These are phyloP conservation scores for Papilio helenus DNA, from an alignment of 1,140 invertebrate species.

Conservation along the genomic window DNA sequence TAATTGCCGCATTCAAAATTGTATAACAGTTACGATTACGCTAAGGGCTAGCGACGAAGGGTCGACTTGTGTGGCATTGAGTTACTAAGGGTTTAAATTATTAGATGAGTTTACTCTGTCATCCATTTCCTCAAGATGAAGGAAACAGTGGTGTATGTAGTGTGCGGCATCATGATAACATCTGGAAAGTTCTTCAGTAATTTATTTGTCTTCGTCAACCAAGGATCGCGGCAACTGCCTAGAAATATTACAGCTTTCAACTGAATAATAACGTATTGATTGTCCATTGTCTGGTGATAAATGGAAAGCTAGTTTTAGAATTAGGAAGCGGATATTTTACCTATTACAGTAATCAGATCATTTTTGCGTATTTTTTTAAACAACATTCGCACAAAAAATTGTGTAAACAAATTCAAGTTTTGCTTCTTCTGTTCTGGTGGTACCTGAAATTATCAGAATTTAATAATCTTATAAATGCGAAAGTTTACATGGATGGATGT, in stretches of 20 bases:
- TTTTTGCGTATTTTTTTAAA: constrained; percentile 51
- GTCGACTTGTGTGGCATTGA: neutral
- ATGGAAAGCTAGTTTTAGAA: neutral
- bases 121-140: constrained; percentile 61
- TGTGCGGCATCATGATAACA: constrained; percentile 58
- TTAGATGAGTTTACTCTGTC: constrained; percentile 47
- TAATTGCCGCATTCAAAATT: no score
- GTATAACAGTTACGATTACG: no score
- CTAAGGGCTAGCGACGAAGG: neutral
- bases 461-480: no score
- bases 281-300: no score
- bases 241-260: constrained; percentile 38
- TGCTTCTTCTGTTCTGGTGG: constrained; percentile 44
- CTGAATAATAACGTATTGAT: no score
- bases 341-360: constrained; percentile 61
- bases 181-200: constrained; percentile 56
- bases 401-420: constrained; percentile 43
- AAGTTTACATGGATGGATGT: no score
- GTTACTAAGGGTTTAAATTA: neutral
- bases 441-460: constrained; percentile 42
- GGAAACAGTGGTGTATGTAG: constrained; percentile 52
- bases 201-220: constrained; percentile 53
- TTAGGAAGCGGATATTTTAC: constrained; percentile 42
- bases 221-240: constrained; percentile 62
- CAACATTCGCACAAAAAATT: constrained; percentile 47